phyloP scores from a whole-genome alignment of 2,797 vertebrate genomes.

The Scleropages formosus region DNA sequence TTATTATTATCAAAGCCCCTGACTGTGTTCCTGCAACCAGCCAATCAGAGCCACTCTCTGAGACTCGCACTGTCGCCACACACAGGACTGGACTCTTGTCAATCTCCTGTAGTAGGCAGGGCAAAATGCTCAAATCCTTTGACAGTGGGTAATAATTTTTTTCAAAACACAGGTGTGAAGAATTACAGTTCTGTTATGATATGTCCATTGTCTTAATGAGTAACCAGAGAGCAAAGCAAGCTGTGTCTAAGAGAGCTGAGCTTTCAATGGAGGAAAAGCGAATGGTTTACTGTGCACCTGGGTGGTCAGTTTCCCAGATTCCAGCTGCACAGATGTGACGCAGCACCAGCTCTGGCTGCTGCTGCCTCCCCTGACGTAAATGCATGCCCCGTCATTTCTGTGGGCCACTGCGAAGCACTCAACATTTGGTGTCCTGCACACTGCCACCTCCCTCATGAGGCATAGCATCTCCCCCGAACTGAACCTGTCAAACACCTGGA shows the following conservation, averaged over 20 bases:
- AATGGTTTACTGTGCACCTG: conserved; percentile 66
- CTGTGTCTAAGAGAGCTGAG: not conserved
- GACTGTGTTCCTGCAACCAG: conserved; percentile 86
- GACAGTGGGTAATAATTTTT: not conserved
- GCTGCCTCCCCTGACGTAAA: conserved; percentile 87
- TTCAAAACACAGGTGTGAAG: conserved; percentile 5
- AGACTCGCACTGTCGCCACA: conserved; percentile 74
- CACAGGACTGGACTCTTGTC: conserved; percentile 83
- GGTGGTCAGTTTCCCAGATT: conserved; percentile 62
- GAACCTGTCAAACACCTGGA: conserved; percentile 85
- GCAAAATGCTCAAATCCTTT: not conserved
- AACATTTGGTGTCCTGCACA: conserved; percentile 61
- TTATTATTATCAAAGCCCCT: conserved; percentile 78
- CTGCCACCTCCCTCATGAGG: conserved; percentile 74
- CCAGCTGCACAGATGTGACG: conserved; percentile 75
- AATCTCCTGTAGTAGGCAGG: conserved; percentile 65
- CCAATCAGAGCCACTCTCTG: conserved; percentile 77
- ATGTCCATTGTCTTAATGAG: too few species aligned
- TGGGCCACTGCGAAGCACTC: conserved; percentile 77
- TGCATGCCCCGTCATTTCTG: conserved; percentile 52
- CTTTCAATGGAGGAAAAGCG: not conserved
- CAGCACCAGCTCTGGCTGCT: conserved; percentile 72
- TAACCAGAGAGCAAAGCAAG: not conserved
- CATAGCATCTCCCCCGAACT: conserved; percentile 86
- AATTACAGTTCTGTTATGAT: not conserved